Conservation (phyloP, 2,113 vertebrate genomes). For the Oncorhynchus kisutch region DNA sequence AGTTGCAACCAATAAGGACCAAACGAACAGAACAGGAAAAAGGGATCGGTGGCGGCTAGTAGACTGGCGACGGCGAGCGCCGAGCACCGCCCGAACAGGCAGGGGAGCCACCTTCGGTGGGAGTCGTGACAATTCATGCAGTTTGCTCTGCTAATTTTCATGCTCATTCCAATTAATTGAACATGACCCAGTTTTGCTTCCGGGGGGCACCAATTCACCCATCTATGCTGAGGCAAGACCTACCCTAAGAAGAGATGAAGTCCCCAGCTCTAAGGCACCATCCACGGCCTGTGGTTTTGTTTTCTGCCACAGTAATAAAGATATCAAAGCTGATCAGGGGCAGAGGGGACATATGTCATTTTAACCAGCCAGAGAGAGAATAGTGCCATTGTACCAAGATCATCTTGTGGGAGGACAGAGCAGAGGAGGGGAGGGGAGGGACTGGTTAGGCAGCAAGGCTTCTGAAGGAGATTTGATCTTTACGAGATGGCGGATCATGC, state of each 20-base stretch:
- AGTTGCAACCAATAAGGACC: too few relatives aligned
- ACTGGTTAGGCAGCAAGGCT: slow-evolving; percentile 16
- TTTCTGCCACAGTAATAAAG: slow-evolving; percentile 46
- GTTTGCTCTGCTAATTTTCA: slow-evolving; percentile 94
- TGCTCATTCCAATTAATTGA: slow-evolving; percentile 93
- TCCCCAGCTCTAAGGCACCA: neutral
- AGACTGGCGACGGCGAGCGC: too few relatives aligned
- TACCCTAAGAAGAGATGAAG: slow-evolving; percentile 16
- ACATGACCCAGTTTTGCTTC: slow-evolving; percentile 81
- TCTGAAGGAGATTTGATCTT: slow-evolving; percentile 13
- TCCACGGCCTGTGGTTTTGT: slow-evolving; percentile 33
- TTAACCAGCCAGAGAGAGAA: slow-evolving; percentile 15
- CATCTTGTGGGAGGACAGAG: neutral
- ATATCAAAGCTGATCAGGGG: slow-evolving; percentile 34
- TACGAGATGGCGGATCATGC: slow-evolving; percentile 51
- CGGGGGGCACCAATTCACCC: slow-evolving; percentile 41
- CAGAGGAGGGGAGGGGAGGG: neutral
- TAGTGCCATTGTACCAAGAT: slow-evolving; percentile 12
- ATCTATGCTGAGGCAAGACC: slow-evolving; percentile 38
- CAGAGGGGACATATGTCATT: slow-evolving; percentile 25
- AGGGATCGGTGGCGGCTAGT: too few relatives aligned
- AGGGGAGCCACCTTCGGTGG: too few relatives aligned
- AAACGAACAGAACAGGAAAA: too few relatives aligned
- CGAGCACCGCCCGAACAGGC: too few relatives aligned
- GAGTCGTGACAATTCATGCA: slow-evolving; percentile 74